These are phyloP conservation scores for Antrozous pallidus DNA, from an alignment of 2,797 vertebrate genomes.

Conservation along the genomic window DNA sequence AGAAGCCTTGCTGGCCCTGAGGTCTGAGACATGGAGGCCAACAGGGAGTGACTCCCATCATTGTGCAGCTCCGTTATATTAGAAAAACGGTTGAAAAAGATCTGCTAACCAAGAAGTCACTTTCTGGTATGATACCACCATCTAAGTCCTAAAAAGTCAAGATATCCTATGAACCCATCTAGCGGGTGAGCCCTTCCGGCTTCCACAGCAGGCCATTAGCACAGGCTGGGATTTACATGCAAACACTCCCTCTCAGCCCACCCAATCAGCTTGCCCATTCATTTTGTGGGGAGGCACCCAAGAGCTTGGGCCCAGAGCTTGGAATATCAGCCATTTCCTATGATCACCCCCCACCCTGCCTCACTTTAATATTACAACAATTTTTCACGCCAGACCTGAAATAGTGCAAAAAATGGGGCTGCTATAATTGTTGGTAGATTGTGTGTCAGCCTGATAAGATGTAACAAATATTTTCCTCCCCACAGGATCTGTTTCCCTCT, in stretches of 20 bases:
- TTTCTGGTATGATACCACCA: neutral
- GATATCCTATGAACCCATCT: neutral
- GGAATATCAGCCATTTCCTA: slow-evolving; percentile 76
- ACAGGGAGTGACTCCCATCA: neutral
- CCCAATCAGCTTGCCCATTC: neutral
- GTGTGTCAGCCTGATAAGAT: slow-evolving; percentile 90
- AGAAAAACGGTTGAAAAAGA: neutral
- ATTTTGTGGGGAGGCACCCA: neutral
- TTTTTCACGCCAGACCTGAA: slow-evolving; percentile 83
- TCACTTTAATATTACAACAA: slow-evolving; percentile 82
- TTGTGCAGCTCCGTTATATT: neutral
- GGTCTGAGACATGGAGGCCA: neutral
- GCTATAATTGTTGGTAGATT: slow-evolving; percentile 90
- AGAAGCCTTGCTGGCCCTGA: neutral
- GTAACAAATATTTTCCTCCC: slow-evolving; percentile 87
- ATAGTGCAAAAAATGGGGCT: slow-evolving; percentile 86
- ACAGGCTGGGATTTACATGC: slow-evolving; percentile 59
- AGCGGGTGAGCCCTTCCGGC: neutral
- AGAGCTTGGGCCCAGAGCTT: slow-evolving; percentile 48
- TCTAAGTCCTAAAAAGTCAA: neutral
- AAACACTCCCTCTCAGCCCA: neutral
- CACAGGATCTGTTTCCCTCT: slow-evolving; percentile 80
- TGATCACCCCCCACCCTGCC: slow-evolving; percentile 68
- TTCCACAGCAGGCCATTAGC: neutral
- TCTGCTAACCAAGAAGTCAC: neutral